phyloP scores from a whole-genome alignment of 2,113 vertebrate species.

The Eira barbara region DNA sequence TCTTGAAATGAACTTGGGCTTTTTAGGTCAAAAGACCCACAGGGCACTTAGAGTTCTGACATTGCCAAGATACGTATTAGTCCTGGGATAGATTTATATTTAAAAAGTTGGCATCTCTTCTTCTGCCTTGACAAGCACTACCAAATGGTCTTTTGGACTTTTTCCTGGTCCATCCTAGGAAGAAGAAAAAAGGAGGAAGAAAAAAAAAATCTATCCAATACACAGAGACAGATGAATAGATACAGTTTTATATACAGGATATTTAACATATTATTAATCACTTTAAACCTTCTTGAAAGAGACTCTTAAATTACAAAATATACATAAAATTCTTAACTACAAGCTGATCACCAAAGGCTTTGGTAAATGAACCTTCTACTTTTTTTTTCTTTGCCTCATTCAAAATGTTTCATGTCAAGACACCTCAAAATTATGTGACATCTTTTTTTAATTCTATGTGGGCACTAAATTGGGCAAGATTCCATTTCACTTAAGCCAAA shows the following conservation, averaged over 20 bases:
- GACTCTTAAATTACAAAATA: neutral
- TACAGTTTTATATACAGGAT: neutral
- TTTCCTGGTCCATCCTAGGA: neutral
- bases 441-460: slow-evolving; percentile 27
- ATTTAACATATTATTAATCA: neutral
- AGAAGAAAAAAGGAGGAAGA: neutral
- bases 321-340: neutral
- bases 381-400: neutral
- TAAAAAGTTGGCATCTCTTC: neutral
- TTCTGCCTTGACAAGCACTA: neutral
- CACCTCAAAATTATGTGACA: slow-evolving; percentile 13
- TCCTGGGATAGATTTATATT: neutral
- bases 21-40: neutral
- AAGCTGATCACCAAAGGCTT: neutral
- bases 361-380: neutral
- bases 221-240: neutral
- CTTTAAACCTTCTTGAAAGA: neutral
- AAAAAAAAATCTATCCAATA: neutral
- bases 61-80: neutral
- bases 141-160: neutral
- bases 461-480: neutral
- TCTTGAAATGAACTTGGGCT: neutral
- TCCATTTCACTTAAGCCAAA: neutral
- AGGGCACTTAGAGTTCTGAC: neutral
- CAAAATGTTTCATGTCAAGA: slow-evolving; percentile 2